Base-by-base conservation (phyloP, 2,888 invertebrate genomes). In the Cantharis nigra region DNA sequence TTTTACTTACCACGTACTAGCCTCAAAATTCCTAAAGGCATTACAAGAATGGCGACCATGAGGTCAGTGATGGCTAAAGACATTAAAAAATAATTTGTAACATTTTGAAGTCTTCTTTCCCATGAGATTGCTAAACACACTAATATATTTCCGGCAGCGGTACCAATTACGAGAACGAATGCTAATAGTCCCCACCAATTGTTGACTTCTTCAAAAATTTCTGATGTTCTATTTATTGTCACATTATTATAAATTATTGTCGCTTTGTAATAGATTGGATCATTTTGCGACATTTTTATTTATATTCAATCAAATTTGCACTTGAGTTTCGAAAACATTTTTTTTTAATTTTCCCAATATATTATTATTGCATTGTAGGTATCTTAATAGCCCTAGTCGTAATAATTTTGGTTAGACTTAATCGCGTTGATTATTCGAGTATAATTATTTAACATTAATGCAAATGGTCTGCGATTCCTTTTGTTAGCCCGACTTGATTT, bases 51-150 rank as follows among this genome's bases (percentile, higher is more conserved):
- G 65, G 97, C 97, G 2, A 98, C 98, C 90, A 98, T 93, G 70
- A 98, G 91, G 89, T 98, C 98, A 13, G 98, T 98, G 82, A 98
- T 95, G 73, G 98, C 98, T 86, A 98, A 89, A 5, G 98, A 98
- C 94, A 98, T 95, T 85, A 98, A 91, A 87, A 98, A 98, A 89
- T 98, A 98, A 89, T 98, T 98, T 85, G 98, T 98, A 78, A 98
- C 97, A 90, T 97, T 98, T 89, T 98, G 98, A 78, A 98, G 90
- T 14, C 97, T 91, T 75, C 96, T 92, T 87, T 98, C 98, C 92
- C 96, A 93, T 80, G 94, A 94, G 84, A 98, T 97, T 23, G 98
- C 98, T 83, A 98, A 89, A 85, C 98, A 98, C 70, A 98, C 98
- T 78, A 98, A 90, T 64, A 97, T 95, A 89, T 98, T 98, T 1